Percentiles rank a stretch among this genome's conserved stretches.
phyloP scores from a whole-genome alignment of 2,888 invertebrate species.

The Chrysolina haemoptera region DNA sequence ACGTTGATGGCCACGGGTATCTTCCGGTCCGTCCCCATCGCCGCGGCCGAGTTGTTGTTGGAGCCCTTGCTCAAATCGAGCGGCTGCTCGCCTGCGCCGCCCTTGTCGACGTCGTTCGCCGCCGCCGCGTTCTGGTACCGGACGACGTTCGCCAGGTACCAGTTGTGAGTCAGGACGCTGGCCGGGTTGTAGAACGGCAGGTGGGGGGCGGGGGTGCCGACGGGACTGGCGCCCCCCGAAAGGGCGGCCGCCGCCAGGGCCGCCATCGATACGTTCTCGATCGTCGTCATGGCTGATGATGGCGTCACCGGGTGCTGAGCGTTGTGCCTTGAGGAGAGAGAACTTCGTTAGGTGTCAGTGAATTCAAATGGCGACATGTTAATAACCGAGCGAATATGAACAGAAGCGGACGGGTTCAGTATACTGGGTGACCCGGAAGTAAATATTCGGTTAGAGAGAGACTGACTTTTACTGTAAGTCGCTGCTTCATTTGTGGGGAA shows the following conservation, averaged over 20 bases:
- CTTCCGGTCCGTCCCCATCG: conserved; percentile 55
- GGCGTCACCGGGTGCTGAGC: conserved; percentile 52
- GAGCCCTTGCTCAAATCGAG: conserved; percentile 88
- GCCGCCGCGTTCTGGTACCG: conserved; percentile 68
- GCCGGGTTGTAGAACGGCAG: conserved; percentile 66
- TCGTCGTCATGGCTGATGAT: conserved; percentile 73
- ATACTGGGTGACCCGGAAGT: too few relatives aligned
- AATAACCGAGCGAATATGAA: too few relatives aligned
- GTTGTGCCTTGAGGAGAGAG: conserved; percentile 16
- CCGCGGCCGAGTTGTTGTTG: conserved; percentile 56
- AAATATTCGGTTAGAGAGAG: too few relatives aligned
- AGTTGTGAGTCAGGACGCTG: conserved; percentile 61
- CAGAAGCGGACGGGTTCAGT: too few relatives aligned
- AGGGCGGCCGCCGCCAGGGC: conserved; percentile 78
- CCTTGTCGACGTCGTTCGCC: conserved; percentile 50
- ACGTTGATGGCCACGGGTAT: conserved; percentile 58
- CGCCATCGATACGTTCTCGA: conserved; percentile 78
- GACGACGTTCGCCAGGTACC: conserved; percentile 71
- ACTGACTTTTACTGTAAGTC: too few relatives aligned
- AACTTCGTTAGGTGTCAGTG: background rate
- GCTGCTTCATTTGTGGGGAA: too few relatives aligned
- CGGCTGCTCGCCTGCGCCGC: conserved; percentile 76
- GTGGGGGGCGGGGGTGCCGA: conserved; percentile 61
- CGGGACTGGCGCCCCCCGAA: conserved; percentile 70
- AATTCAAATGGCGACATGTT: too few relatives aligned